Percentiles rank a stretch among this genome's conserved stretches.
Evolutionary conservation across 2,113 vertebrate species (phyloP).

Genomic region (Edolisoma coerulescens): DNA sequence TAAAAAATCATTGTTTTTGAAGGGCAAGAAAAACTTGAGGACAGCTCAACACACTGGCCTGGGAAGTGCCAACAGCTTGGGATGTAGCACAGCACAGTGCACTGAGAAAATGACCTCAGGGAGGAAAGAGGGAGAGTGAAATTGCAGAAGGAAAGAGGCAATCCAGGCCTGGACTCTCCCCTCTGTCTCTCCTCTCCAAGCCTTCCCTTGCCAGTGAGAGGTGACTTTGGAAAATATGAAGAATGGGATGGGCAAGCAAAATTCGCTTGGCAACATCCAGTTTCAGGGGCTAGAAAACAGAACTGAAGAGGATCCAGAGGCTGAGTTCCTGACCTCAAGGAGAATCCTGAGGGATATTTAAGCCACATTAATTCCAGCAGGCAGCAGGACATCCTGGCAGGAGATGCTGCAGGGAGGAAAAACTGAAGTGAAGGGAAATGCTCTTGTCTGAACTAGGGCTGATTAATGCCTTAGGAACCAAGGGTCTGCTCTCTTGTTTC

Average conservation of each 20-base stretch:
- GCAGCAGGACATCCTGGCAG: constrained; percentile 45
- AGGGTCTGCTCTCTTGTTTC: background rate
- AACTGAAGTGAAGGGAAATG: constrained; percentile 13
- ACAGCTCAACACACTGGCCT: background rate
- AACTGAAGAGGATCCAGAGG: constrained; percentile 43
- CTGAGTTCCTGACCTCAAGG: constrained; percentile 46
- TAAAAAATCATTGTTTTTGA: background rate
- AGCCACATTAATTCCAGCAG: constrained; percentile 38
- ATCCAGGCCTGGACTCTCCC: background rate
- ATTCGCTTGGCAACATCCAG: constrained; percentile 16
- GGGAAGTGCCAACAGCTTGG: background rate
- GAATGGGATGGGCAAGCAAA: constrained; percentile 3
- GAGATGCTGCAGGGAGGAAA: background rate
- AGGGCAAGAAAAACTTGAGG: background rate
- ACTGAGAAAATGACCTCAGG: background rate
- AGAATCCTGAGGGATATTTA: constrained; percentile 51
- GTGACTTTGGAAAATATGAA: constrained; percentile 53
- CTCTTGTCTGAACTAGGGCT: constrained; percentile 2
- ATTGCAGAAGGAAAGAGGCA: background rate
- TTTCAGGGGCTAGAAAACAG: constrained; percentile 24
- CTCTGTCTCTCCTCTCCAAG: background rate
- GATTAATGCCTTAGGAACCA: constrained; percentile 29
- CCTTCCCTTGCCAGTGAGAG: constrained; percentile 15
- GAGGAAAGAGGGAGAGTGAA: background rate
- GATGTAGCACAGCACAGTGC: background rate